Base-by-base conservation (phyloP, 2,113 vertebrate species). In the Anser cygnoides region DNA sequence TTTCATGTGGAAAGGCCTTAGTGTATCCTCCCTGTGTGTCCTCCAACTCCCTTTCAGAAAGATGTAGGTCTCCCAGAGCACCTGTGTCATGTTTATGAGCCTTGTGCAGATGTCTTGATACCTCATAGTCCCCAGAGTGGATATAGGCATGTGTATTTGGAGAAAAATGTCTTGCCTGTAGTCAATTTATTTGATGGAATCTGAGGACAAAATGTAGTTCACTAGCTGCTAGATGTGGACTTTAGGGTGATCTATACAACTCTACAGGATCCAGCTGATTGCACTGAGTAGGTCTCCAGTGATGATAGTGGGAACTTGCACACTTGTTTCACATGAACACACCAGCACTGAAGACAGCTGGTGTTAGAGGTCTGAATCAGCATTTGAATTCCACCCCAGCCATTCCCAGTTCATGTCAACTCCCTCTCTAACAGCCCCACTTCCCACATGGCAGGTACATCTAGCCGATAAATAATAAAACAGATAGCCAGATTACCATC, bases 371-470 rank as follows among this genome's bases (percentile, higher is more conserved):
- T 61, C 73, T 41, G 55, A 74, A 73, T 4, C 13, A 65, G 44
- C 7, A 3, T 7, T 25, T 13, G 8, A 84, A 78, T 55, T 72
- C 62, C 46, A 62, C 6, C 13, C 41, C 21, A 39, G 10, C 33
- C 4, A 55, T 81, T 89, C 61, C 44, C 7, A 33, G 2, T 9
- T 26, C 1, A 26, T 63, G 54, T 63, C 43, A n/a, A 3, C 9
- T 46, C 17, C 23, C 5, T 39, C 33, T 37, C 43, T 19, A 41
- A 39, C 4, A 66, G 11, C 9, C 3, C n/a, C 22, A 6, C 57
- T 78, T 71, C 5, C 0, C 31, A 20, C 18, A 37, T n/a, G 31
- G 19, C 43, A 8, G 49, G 37, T 46, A 0, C 11, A 14, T 22
- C 18, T 4, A 13, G 21, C 37, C 43, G 33, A 67, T 28, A 82